Evolutionary conservation across 2,888 invertebrate species (phyloP).

Genomic region (Zonitis immaculata): DNA sequence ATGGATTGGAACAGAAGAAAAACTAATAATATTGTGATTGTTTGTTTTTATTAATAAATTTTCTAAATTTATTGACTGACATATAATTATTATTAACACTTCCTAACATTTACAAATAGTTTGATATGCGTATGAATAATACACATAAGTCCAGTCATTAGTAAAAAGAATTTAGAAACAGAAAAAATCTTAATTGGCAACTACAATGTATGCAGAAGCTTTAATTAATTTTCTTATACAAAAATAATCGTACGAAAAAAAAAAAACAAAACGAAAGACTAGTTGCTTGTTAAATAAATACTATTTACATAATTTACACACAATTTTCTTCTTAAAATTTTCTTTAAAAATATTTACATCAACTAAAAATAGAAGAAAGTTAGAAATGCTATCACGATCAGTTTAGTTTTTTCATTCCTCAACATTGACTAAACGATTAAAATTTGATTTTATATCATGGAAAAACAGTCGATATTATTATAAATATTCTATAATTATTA

Average conservation of each 20-base stretch:
- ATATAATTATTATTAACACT: conserved; percentile 31
- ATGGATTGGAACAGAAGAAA: no score
- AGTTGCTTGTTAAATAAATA: conserved; percentile 38
- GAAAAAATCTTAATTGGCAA: conserved; percentile 25
- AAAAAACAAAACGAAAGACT: conserved; percentile 32
- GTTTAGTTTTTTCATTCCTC: conserved; percentile 22
- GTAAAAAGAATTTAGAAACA: conserved; percentile 33
- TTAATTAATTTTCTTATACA: no score
- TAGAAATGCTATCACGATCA: conserved; percentile 38
- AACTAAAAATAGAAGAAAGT: conserved; percentile 35
- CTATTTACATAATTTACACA: conserved; percentile 31
- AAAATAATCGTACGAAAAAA: conserved; percentile 32
- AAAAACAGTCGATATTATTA: conserved; percentile 21
- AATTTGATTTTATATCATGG: conserved; percentile 24
- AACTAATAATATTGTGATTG: no score
- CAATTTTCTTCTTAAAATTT: conserved; percentile 23
- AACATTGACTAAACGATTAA: conserved; percentile 19
- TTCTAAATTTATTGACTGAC: conserved; percentile 45
- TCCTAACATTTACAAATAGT: conserved; percentile 44
- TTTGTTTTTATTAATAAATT: conserved; percentile 37
- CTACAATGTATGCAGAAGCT: conserved; percentile 27
- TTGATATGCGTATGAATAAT: conserved; percentile 42
- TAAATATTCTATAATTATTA: conserved; percentile 6
- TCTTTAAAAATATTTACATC: conserved; percentile 18
- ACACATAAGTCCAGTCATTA: conserved; percentile 40